phyloP scores from a whole-genome alignment of 2,888 invertebrate genomes.

The Dorcus hopei region DNA sequence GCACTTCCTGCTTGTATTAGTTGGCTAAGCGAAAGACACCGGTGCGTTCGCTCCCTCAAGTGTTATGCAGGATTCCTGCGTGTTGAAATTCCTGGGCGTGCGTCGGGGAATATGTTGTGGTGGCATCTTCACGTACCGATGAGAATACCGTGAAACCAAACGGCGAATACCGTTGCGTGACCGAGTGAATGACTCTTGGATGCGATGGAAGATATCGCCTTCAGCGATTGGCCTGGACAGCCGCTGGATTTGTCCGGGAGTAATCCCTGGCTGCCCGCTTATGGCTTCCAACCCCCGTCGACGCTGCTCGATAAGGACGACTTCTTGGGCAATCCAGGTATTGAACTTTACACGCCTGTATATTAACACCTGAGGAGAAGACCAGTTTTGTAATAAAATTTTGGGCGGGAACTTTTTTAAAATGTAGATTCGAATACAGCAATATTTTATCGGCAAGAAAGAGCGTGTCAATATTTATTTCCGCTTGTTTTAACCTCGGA shows the following conservation, averaged over 20 bases:
- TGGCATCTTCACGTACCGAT: slow-evolving; percentile 7
- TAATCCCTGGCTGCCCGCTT: slow-evolving; percentile 77
- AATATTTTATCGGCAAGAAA: no score
- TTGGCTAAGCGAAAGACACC: not conserved
- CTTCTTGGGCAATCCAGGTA: slow-evolving; percentile 63
- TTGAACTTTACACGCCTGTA: slow-evolving; percentile 21
- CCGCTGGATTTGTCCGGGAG: slow-evolving; percentile 57
- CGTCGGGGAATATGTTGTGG: not conserved
- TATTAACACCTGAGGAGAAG: no score
- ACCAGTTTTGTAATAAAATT: no score
- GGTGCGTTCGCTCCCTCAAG: not conserved
- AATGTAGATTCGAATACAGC: no score
- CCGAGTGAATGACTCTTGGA: slow-evolving; percentile 41
- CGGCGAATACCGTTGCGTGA: slow-evolving; percentile 33
- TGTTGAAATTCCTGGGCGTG: slow-evolving; percentile 3
- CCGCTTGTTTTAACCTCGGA: no score
- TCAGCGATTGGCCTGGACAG: slow-evolving; percentile 62
- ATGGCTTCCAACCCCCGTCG: slow-evolving; percentile 70
- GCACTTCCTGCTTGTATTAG: not conserved
- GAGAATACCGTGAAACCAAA: slow-evolving; percentile 11
- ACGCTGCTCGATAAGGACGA: slow-evolving; percentile 54
- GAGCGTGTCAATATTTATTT: no score
- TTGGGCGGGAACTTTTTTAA: no score
- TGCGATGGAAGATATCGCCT: slow-evolving; percentile 61
- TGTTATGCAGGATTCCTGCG: not conserved